Evolutionary conservation across 2,888 invertebrate species (phyloP), one percentile per base, ranked within the genome.

Genomic region (Eubasilissa splendida): DNA sequence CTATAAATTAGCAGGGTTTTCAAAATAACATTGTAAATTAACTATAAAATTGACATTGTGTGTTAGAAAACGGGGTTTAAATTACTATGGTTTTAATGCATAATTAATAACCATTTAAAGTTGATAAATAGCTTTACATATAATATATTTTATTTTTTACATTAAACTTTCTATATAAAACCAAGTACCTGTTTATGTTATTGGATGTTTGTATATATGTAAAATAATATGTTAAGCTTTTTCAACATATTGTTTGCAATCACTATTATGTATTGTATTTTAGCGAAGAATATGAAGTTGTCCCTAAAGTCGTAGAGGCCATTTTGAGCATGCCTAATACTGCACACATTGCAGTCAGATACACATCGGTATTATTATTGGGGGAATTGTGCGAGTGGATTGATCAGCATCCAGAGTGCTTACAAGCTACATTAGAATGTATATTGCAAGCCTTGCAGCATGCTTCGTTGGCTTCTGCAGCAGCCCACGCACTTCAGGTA

Each of bases 331-430:
- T 98, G 86, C 96, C 97, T 0, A 93, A 93, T 84, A 93, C 93
- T 52, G 93, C 94, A 0, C 99, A 99, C 87, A 91, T 96, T 53
- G 96, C 97, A 0, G 97, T 99, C 0, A 92, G 96, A 79, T 94
- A 95, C 87, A 98, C 98, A 0, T 96, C 97, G 85, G 94, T 97
- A 80, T 91, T 95, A 84, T 90, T 98, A 73, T 90, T 98, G 68
- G 98, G 97, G 0, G 97, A 98, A 89, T 91, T 98, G 59, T 95
- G 96, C 87, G 99, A 99, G 87, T 99, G 99, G 99, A 95, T 99
- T 77, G 96, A 97, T 86, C 92, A 93, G 85, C 97, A 98, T 89
- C 93, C 96, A 0, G 93, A 93, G 84, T 94, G 94, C 74, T 88
- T 98, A 85, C 96, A 96, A 88, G 94, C 96, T 12, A 94, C 96